phyloP scores from a whole-genome alignment of 2,113 vertebrate species.

The Beaufortia kweichowensis region DNA sequence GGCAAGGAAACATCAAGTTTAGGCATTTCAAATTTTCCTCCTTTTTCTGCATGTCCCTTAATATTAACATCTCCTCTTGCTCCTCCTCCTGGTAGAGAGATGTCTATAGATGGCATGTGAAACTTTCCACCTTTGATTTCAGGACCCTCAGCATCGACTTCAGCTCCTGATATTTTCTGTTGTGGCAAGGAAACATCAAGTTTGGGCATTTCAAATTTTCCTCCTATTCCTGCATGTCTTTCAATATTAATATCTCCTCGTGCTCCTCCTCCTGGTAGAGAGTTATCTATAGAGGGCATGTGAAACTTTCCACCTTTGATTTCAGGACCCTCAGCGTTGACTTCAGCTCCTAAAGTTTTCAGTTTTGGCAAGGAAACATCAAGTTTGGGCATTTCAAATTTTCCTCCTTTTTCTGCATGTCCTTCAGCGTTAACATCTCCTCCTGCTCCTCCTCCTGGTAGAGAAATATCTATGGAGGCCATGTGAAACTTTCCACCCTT shows the following conservation, averaged over 20 bases:
- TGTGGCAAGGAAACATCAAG: slow-evolving; percentile 24
- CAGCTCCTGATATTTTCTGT: not conserved
- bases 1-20: slow-evolving; percentile 44
- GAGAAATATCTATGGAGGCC: no score
- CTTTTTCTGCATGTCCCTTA: slow-evolving; percentile 45
- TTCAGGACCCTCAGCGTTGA: no score
- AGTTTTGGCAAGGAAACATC: not conserved
- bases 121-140: no score
- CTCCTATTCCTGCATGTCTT: slow-evolving; percentile 25
- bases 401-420: no score
- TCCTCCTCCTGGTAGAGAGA: slow-evolving; percentile 8
- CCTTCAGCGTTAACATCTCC: no score
- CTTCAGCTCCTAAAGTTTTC: not conserved
- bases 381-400: not conserved
- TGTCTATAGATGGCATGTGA: slow-evolving; percentile 1
- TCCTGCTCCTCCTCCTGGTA: no score
- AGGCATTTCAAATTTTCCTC: slow-evolving; percentile 42
- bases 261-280: slow-evolving; percentile 54
- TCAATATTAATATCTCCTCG: slow-evolving; percentile 37
- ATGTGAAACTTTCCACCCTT: not conserved
- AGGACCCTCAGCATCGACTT: slow-evolving; percentile 23
- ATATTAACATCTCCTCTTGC: not conserved
- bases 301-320: slow-evolving; percentile 53
- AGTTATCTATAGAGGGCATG: slow-evolving; percentile 62
- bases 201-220: slow-evolving; percentile 4